Conservation (phyloP, 92 coral and sea anemone genomes). For the Phenganax subtilis region DNA sequence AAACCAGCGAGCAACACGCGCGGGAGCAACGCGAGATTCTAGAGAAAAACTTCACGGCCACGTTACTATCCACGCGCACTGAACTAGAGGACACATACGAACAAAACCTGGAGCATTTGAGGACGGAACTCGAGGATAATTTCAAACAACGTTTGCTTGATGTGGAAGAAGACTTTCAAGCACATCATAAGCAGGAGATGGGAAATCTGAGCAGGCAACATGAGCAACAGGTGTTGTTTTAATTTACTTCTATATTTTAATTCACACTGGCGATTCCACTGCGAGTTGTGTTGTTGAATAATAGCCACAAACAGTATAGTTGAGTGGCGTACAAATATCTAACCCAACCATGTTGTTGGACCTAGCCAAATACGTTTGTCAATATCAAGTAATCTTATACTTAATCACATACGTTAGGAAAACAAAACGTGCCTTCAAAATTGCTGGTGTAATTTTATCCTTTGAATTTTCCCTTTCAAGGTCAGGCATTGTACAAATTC, state of each 20-base stretch:
- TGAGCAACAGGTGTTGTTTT: slow-evolving; percentile 93
- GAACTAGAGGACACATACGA: slow-evolving; percentile 67
- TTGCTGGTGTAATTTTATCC: too few relatives aligned
- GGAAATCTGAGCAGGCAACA: slow-evolving; percentile 61
- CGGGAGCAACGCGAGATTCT: slow-evolving; percentile 56
- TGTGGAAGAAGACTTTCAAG: slow-evolving; percentile 59
- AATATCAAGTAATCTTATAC: too few relatives aligned
- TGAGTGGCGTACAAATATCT: too few relatives aligned
- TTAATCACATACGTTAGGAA: too few relatives aligned
- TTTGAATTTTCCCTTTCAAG: too few relatives aligned
- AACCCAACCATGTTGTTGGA: too few relatives aligned
- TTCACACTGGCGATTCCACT: slow-evolving; percentile 15
- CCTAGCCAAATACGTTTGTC: too few relatives aligned
- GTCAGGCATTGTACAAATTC: too few relatives aligned
- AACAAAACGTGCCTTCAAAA: too few relatives aligned
- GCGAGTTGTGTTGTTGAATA: too few relatives aligned
- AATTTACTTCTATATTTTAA: slow-evolving; percentile 30
- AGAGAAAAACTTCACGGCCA: slow-evolving; percentile 54
- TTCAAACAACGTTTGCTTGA: slow-evolving; percentile 63
- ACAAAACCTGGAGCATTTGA: slow-evolving; percentile 64
- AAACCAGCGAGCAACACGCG: slow-evolving; percentile 69
- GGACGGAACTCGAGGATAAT: slow-evolving; percentile 70
- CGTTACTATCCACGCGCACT: slow-evolving; percentile 52
- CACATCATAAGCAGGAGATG: slow-evolving; percentile 70
- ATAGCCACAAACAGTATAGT: too few relatives aligned